These are phyloP conservation scores for Aegotheles bennettii DNA, from an alignment of 2,113 vertebrate genomes.

Conservation along the genomic window DNA sequence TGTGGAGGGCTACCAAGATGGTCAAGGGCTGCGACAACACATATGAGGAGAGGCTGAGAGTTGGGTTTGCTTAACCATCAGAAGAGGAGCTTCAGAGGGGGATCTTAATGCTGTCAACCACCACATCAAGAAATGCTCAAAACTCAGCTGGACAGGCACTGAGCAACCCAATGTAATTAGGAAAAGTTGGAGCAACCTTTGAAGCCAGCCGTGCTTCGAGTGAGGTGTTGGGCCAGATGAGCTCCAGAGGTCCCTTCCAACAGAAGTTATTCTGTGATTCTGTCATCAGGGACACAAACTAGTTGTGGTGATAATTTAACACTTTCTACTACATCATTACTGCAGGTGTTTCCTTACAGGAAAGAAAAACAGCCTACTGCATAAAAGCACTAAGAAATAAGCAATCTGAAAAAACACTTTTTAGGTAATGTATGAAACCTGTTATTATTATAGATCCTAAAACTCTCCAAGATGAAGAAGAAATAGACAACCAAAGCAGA, in stretches of 20 bases:
- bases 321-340: not conserved
- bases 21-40: not conserved
- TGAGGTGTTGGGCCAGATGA: not conserved
- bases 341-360: not conserved
- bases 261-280: not conserved
- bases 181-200: not conserved
- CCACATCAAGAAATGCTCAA: not conserved
- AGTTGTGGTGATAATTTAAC: not conserved
- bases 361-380: not conserved
- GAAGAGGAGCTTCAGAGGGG: not conserved
- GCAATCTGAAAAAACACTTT: not conserved
- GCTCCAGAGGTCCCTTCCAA: not conserved
- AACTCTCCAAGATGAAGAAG: not conserved
- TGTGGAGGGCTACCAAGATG: not conserved
- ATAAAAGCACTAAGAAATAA: not conserved
- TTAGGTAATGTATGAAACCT: not conserved
- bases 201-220: not conserved
- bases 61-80: not conserved
- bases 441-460: not conserved
- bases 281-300: not conserved
- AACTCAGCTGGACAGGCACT: not conserved
- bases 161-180: not conserved
- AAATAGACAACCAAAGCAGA: not conserved
- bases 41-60: not conserved
- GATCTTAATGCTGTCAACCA: not conserved